Evolutionary conservation across 1,140 invertebrate species (phyloP), one percentile per base, ranked within the genome.

Genomic region (Pseudobourletiella spinata): DNA sequence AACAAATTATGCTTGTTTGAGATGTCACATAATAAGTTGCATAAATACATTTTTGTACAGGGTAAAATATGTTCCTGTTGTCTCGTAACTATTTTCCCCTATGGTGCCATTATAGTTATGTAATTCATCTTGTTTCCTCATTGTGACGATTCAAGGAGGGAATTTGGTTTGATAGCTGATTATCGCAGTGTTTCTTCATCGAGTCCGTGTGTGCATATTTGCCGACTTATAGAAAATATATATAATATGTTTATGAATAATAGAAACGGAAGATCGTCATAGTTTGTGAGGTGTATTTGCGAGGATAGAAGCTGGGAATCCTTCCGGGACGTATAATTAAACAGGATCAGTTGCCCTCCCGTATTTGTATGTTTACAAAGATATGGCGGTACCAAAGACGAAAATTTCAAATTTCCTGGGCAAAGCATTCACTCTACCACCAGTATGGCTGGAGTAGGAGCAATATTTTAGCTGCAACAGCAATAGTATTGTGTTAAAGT

Each of bases 81-180:
- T 51, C 48, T 26, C 48, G n/a, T 51, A 3, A 20, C 28, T 3
- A 26, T 51, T 51, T 51, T 51, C 24, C 14, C 8, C 4, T 46
- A 20, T n/a, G 11, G 44, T 48, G 14, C 28, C 14, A 14, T 51
- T 51, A 25, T 25, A 51, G 14, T 8, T 51, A 51, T 46, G 18
- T 46, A 51, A 51, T 51, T n/a, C 32, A 39, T 39, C n/a, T 39
- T 8, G 28, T 25, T 51, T 51, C 28, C 24, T 11, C 16, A 8
- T 4, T 51, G 24, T 51, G 48, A 51, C 48, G 48, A 51, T 51
- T 51, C 22, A 51, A 51, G 48, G 48, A 51, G 48, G 48, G 48
- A 51, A 25, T 51, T 25, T 26, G 14, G 14, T 51, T 25, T 25
- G 22, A 2, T 51, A 26, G 14, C 48, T 51, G 48, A 51, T 51